Conservation (phyloP, 2,797 vertebrate genomes). For the Chromis chromis region DNA sequence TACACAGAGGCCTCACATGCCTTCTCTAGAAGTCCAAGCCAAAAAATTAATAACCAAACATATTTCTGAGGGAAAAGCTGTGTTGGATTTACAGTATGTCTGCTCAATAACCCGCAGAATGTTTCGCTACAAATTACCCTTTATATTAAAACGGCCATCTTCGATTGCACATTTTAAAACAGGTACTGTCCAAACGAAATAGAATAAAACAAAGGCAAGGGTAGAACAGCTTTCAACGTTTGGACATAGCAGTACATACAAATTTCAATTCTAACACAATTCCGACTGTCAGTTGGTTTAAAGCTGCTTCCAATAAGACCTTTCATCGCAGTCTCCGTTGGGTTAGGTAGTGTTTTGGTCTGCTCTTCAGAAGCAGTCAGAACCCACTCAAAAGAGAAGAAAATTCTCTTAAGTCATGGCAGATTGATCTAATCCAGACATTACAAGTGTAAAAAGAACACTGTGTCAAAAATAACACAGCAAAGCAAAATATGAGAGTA, state of each 20-base stretch:
- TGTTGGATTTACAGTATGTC: slow-evolving; percentile 57
- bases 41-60: slow-evolving; percentile 68
- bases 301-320: slow-evolving; percentile 79
- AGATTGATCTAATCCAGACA: slow-evolving; percentile 72
- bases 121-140: slow-evolving; percentile 51
- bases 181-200: slow-evolving; percentile 49
- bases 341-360: slow-evolving; percentile 69
- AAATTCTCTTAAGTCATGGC: slow-evolving; percentile 62
- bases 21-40: slow-evolving; percentile 48
- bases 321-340: slow-evolving; percentile 65
- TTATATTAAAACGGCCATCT: slow-evolving; percentile 43
- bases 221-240: slow-evolving; percentile 54
- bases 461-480: slow-evolving; percentile 69
- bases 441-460: slow-evolving; percentile 65
- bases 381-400: slow-evolving; percentile 54
- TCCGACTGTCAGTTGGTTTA: slow-evolving; percentile 61
- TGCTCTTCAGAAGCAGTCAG: slow-evolving; percentile 69
- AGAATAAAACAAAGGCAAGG: slow-evolving; percentile 62
- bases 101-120: slow-evolving; percentile 38
- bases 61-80: slow-evolving; percentile 62
- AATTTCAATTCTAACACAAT: slow-evolving; percentile 61
- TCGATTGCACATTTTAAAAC: slow-evolving; percentile 60
- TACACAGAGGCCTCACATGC: slow-evolving; percentile 57
- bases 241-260: slow-evolving; percentile 62
- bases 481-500: slow-evolving; percentile 54